A percentile compares a stretch with the other conserved stretches of the same genome.
phyloP scores from a whole-genome alignment of 2,888 invertebrate species.

The Aspidapion aeneum region DNA sequence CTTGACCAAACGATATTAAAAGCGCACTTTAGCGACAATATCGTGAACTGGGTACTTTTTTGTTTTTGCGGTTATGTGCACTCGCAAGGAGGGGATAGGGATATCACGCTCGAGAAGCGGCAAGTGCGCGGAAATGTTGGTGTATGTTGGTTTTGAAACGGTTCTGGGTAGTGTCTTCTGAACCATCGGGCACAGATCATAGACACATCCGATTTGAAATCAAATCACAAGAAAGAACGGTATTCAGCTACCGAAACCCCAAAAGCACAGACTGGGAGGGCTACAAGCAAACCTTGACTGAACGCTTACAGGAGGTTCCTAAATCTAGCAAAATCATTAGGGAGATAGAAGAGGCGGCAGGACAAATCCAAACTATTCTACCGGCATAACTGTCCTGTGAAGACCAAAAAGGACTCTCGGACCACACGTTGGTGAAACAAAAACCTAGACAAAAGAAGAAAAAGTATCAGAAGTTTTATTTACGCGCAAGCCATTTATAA shows the following conservation, averaged over 20 bases:
- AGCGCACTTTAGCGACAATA: neutral
- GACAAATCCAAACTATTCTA: neutral
- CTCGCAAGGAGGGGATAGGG: no score
- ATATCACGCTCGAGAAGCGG: no score
- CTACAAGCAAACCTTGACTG: neutral
- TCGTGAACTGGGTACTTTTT: slow-evolving; percentile 13
- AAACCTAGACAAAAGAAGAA: neutral
- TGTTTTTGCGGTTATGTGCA: no score
- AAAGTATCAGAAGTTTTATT: slow-evolving; percentile 8
- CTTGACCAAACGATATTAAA: slow-evolving; percentile 13
- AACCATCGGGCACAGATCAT: slow-evolving; percentile 10
- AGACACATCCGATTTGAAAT: slow-evolving; percentile 4
- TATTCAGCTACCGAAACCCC: no score
- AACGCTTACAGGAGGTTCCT: neutral
- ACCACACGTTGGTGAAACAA: slow-evolving; percentile 7
- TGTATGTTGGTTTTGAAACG: no score
- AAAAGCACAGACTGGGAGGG: no score
- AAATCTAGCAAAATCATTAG: neutral
- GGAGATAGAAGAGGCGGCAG: neutral
- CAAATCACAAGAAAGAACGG: neutral
- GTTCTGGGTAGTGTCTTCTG: slow-evolving; percentile 9
- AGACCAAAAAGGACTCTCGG: neutral
- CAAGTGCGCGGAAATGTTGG: no score
- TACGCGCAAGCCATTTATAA: slow-evolving; percentile 4
- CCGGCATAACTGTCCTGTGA: slow-evolving; percentile 1